Conservation (phyloP, 1,140 invertebrate species). For the Micrasema longulum region DNA sequence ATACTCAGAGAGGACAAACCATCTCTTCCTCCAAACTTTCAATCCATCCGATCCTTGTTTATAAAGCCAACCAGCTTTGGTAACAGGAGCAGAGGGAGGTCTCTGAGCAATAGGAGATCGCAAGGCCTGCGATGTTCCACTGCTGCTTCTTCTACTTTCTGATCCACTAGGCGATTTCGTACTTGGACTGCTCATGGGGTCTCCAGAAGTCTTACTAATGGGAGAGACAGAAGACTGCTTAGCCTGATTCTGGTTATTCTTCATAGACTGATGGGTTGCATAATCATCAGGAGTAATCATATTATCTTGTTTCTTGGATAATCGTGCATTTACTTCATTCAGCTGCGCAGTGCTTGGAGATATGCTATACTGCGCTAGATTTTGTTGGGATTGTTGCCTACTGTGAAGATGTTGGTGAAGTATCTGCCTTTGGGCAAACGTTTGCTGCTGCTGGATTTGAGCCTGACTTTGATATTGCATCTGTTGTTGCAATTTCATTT, state of each 20-base stretch:
- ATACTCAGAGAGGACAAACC: slow-evolving; percentile 95
- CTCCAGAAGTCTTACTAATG: slow-evolving; percentile 36
- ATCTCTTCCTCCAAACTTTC: slow-evolving; percentile 94
- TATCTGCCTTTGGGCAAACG: slow-evolving; percentile 71
- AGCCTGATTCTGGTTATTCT: slow-evolving; percentile 45
- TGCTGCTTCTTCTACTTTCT: slow-evolving; percentile 73
- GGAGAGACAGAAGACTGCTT: slow-evolving; percentile 29
- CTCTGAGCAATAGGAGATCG: slow-evolving; percentile 83
- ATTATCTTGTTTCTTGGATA: slow-evolving; percentile 43
- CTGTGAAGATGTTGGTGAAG: slow-evolving; percentile 67
- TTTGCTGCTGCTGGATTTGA: slow-evolving; percentile 71
- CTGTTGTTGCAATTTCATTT: slow-evolving; percentile 72
- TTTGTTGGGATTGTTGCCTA: slow-evolving; percentile 62
- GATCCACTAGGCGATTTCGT: slow-evolving; percentile 68
- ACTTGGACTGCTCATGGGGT: slow-evolving; percentile 61
- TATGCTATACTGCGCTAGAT: slow-evolving; percentile 47
- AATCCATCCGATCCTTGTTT: slow-evolving; percentile 92
- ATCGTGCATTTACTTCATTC: slow-evolving; percentile 40
- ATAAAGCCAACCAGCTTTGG: slow-evolving; percentile 89
- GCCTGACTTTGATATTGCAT: slow-evolving; percentile 72
- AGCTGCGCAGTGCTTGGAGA: slow-evolving; percentile 39
- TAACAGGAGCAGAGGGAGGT: slow-evolving; percentile 82
- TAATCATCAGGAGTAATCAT: slow-evolving; percentile 51
- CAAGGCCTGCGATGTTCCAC: slow-evolving; percentile 71
- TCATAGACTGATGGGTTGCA: slow-evolving; percentile 36